These are phyloP conservation scores for Parazoanthus swiftii DNA, from an alignment of 92 coral and sea anemone genomes.

Conservation along the genomic window DNA sequence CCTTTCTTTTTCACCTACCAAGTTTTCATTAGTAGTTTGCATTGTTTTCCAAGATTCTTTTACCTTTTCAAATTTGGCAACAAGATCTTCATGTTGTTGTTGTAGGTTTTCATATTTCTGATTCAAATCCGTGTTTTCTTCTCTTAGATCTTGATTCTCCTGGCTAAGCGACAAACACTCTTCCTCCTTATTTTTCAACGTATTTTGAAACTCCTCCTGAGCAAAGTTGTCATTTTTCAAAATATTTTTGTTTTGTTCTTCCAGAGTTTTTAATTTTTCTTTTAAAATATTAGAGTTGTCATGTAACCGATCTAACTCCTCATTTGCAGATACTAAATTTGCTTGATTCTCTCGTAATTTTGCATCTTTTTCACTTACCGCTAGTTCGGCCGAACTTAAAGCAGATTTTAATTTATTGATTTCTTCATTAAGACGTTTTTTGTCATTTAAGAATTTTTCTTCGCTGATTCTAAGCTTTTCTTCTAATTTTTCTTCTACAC, in stretches of 20 bases:
- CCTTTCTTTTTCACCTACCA: conserved; percentile 57
- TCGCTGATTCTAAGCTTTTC: conserved; percentile 50
- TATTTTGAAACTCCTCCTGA: conserved; percentile 38
- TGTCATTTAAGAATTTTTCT: conserved; percentile 35
- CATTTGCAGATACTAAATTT: conserved; percentile 46
- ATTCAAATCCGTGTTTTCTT: conserved; percentile 52
- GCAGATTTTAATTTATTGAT: conserved; percentile 48
- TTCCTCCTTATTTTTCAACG: conserved; percentile 46
- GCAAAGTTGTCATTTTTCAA: conserved; percentile 32
- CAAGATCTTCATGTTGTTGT: conserved; percentile 62
- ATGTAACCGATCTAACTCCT: conserved; percentile 60
- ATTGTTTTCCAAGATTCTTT: conserved; percentile 64
- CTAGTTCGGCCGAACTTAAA: conserved; percentile 48
- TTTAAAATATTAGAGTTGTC: conserved; percentile 45
- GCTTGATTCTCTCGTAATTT: conserved; percentile 54
- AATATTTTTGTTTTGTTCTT: conserved; percentile 32
- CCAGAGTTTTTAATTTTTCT: conserved; percentile 42
- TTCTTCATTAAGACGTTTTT: conserved; percentile 48
- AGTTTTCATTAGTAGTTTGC: conserved; percentile 61
- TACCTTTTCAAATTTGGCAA: conserved; percentile 62
- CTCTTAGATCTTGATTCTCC: conserved; percentile 52
- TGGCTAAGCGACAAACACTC: conserved; percentile 48
- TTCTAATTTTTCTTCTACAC: conserved; percentile 48
- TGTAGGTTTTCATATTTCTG: conserved; percentile 66
- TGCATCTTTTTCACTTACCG: conserved; percentile 50